Evolutionary conservation across 2,797 vertebrate genomes (phyloP).

Genomic region (Alca torda): DNA sequence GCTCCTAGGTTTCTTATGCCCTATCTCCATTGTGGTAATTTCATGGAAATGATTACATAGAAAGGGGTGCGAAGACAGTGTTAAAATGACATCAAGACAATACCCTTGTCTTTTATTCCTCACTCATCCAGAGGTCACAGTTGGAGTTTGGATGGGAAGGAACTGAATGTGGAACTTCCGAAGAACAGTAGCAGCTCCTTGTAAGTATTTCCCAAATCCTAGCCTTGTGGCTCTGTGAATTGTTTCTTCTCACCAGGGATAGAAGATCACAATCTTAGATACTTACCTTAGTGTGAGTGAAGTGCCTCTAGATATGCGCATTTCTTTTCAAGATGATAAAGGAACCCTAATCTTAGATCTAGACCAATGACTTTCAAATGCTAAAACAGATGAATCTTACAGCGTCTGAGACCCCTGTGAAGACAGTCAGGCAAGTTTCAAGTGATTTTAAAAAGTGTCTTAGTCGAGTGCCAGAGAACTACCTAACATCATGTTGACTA

Average conservation of each 20-base stretch:
- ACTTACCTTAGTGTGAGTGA: neutral
- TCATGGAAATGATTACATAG: neutral
- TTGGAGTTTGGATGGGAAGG: neutral
- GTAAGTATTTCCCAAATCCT: neutral
- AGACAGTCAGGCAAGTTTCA: neutral
- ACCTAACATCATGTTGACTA: neutral
- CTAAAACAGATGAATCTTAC: neutral
- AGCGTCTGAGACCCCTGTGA: neutral
- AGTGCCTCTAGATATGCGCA: neutral
- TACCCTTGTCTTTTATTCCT: neutral
- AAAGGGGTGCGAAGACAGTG: neutral
- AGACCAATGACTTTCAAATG: neutral
- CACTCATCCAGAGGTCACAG: neutral
- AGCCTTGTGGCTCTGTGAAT: neutral
- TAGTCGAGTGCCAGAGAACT: neutral
- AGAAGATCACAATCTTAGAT: neutral
- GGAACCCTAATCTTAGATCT: neutral
- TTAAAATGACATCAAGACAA: neutral
- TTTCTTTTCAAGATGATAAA: neutral
- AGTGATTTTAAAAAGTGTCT: neutral
- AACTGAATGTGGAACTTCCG: neutral
- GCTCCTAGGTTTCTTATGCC: neutral
- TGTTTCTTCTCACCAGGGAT: neutral
- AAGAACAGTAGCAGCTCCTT: neutral
- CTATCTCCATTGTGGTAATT: neutral